A percentile compares a stretch with the other conserved stretches of the same genome.
phyloP scores from a whole-genome alignment of 2,113 vertebrate genomes.

The Hiodon alosoides region DNA sequence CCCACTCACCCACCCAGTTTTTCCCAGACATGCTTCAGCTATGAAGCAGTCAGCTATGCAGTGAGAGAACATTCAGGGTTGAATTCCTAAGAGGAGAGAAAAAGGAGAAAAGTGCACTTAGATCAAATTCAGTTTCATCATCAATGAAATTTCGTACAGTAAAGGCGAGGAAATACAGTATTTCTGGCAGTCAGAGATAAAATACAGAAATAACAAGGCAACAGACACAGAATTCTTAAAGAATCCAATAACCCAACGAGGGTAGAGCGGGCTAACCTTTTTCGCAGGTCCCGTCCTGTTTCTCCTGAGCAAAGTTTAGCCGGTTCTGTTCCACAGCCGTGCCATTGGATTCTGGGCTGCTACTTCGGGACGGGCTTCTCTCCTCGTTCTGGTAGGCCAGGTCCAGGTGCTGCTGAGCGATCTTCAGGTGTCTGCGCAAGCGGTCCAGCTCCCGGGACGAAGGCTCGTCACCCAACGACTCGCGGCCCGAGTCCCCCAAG shows the following conservation, averaged over 20 bases:
- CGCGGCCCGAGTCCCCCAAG: slow-evolving; percentile 54
- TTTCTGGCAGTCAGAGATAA: not conserved
- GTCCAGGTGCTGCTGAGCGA: slow-evolving; percentile 80
- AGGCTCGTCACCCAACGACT: slow-evolving; percentile 59
- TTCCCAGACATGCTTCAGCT: slow-evolving; percentile 49
- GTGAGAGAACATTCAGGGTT: slow-evolving; percentile 53
- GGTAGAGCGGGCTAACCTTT: slow-evolving; percentile 49
- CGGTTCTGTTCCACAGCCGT: slow-evolving; percentile 75
- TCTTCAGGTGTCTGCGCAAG: slow-evolving; percentile 69
- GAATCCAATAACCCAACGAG: not conserved
- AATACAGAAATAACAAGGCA: not conserved
- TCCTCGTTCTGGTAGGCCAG: slow-evolving; percentile 68
- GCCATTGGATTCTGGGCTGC: slow-evolving; percentile 72
- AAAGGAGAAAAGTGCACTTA: not conserved
- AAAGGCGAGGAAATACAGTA: not conserved
- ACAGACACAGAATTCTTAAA: not conserved
- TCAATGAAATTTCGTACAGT: not conserved
- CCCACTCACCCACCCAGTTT: slow-evolving; percentile 35
- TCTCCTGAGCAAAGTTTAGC: slow-evolving; percentile 78
- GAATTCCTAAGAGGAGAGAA: slow-evolving; percentile 45
- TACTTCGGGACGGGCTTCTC: slow-evolving; percentile 68
- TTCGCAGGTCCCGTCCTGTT: slow-evolving; percentile 59
- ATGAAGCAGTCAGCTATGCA: slow-evolving; percentile 33
- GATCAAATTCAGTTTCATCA: not conserved
- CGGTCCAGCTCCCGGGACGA: slow-evolving; percentile 59